Conservation (phyloP, 2,888 invertebrate genomes). For the Campoletis raptor region DNA sequence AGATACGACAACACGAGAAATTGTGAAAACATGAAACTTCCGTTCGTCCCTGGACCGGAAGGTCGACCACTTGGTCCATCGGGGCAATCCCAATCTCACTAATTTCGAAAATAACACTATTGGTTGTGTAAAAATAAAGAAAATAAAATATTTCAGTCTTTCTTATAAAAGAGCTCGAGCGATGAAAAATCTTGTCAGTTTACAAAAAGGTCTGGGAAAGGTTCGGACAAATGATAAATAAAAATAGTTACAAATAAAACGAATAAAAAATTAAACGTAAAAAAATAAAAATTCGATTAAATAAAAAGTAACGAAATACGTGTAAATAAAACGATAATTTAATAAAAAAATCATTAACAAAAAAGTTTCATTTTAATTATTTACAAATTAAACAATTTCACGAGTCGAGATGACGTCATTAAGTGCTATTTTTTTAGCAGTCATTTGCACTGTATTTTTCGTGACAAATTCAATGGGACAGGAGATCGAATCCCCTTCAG, state of each 20-base stretch:
- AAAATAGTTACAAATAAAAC: not conserved
- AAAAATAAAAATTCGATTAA: not conserved
- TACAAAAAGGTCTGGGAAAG: not conserved
- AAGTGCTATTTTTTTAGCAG: slow-evolving; percentile 1
- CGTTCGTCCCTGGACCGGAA: slow-evolving; percentile 78
- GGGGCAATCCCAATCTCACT: slow-evolving; percentile 40
- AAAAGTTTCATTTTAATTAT: not conserved
- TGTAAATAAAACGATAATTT: not conserved
- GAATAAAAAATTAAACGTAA: not conserved
- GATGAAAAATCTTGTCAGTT: slow-evolving; percentile 18
- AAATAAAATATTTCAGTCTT: not conserved
- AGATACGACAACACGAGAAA: not conserved
- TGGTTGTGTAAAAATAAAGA: slow-evolving; percentile 29
- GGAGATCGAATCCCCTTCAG: no score
- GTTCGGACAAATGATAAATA: not conserved
- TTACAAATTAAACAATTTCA: not conserved
- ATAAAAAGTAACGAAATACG: not conserved
- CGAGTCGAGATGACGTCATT: slow-evolving; percentile 10
- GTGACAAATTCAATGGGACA: slow-evolving; percentile 12
- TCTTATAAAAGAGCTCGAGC: slow-evolving; percentile 47
- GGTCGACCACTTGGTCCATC: slow-evolving; percentile 73
- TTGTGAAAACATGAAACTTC: slow-evolving; percentile 66
- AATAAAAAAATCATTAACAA: not conserved
- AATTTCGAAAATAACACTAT: slow-evolving; percentile 39
- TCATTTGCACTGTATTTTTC: slow-evolving; percentile 12